Base-by-base conservation (phyloP, 1,140 invertebrate species). In the Brachionus koreanus region DNA sequence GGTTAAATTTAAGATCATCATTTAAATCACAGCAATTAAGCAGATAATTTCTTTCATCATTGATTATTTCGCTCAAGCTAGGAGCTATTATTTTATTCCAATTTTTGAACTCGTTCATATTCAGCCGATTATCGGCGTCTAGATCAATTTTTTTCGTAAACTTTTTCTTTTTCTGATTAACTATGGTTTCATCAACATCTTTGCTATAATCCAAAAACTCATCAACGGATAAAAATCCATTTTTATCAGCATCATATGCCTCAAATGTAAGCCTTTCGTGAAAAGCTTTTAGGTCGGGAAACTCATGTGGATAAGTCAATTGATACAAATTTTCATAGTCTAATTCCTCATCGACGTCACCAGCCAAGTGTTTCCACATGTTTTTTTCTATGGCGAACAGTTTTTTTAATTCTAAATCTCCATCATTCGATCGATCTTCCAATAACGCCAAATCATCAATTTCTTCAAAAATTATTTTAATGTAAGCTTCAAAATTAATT, bases 181-280 rank as follows among this genome's bases (percentile, higher is more conserved):
- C 69, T 13, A 74, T 49, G 12, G 39, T 46, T 4, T 74, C 69
- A 74, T 74, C 69, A 19, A 74, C 69, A 74, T 74, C 69, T 49
- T 74, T 74, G 9, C 69, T 74, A n/a, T 42, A 74, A 25, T 74
- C 42, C 12, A 74, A 46, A 46, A 79, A 65, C 37, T 79, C 76
- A 13, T 79, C 25, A 6, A 79, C 76, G 3, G 46, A 61, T 13
- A 79, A 10, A 57, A 33, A 65, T 19, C 76, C 49, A 43, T 79
- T 19, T 16, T 65, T 65, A 29, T 79, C 29, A 4, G 49, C 5
- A 43, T 79, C 76, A 65, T 79, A 79, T 2, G 37, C 49, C 35
- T 79, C 49, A 61, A 79, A 79, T 37, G 49, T 57, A 43, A 61
- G 2, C 13, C n/a, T 33, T 19, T 23, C 49, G 10, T 79, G 9